These are phyloP conservation scores for Branchinecta lynchi DNA, from an alignment of 1,140 invertebrate species.

Conservation along the genomic window DNA sequence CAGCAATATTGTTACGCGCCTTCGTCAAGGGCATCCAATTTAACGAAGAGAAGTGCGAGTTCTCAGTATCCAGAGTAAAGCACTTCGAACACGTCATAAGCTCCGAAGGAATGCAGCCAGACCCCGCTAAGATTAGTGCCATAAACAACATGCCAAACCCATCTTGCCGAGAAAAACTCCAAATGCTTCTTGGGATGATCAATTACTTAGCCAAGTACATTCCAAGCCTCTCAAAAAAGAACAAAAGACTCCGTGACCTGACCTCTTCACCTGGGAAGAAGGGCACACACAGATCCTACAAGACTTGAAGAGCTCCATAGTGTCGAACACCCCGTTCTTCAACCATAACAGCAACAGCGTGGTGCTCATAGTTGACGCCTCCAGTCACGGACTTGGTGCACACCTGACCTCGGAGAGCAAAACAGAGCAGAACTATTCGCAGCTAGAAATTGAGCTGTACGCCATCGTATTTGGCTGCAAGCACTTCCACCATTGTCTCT, in stretches of 20 bases:
- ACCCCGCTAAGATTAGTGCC: slow-evolving; percentile 19
- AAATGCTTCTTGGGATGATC: slow-evolving; percentile 18
- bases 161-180: neutral
- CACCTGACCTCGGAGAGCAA: slow-evolving; percentile 25
- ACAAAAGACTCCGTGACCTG: neutral
- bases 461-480: neutral
- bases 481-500: slow-evolving; percentile 32
- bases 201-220: slow-evolving; percentile 28
- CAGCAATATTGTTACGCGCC: neutral
- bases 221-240: slow-evolving; percentile 20
- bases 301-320: slow-evolving; percentile 9
- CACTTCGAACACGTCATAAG: slow-evolving; percentile 19
- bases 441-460: neutral
- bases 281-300: neutral
- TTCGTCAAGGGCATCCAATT: neutral
- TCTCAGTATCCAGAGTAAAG: neutral
- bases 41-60: slow-evolving; percentile 14
- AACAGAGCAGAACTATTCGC: slow-evolving; percentile 29
- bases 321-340: neutral
- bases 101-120: slow-evolving; percentile 11
- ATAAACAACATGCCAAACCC: slow-evolving; percentile 23
- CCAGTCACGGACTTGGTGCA: slow-evolving; percentile 24
- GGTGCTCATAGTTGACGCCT: slow-evolving; percentile 25
- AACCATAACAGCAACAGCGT: neutral
- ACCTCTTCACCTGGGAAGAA: neutral